Percentiles rank a stretch among this genome's conserved stretches.
Evolutionary conservation across 2,113 vertebrate species (phyloP).

Genomic region (Microcebus griseorufus): DNA sequence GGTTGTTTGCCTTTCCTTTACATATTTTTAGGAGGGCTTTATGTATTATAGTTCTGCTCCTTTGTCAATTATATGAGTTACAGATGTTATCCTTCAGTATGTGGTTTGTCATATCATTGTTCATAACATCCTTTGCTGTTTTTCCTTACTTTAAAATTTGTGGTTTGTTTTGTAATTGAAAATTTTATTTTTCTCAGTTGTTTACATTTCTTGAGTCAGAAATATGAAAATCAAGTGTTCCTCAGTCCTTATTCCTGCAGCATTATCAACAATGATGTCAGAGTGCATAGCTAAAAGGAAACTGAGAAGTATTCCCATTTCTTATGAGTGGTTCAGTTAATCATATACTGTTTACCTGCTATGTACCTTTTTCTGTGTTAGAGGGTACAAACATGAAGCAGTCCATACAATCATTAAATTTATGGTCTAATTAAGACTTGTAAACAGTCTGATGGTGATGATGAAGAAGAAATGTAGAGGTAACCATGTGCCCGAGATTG

Average conservation of each 20-base stretch:
- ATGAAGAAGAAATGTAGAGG: neutral
- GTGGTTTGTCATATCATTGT: neutral
- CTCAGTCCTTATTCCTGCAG: neutral
- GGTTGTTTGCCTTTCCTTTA: neutral
- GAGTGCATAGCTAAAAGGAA: neutral
- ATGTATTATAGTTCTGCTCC: neutral
- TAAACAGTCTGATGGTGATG: neutral
- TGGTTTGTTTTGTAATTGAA: neutral
- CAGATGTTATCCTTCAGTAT: neutral
- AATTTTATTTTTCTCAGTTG: neutral
- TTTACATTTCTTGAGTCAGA: constrained; percentile 7
- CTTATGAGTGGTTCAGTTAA: neutral
- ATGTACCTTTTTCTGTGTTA: neutral
- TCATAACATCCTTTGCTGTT: neutral
- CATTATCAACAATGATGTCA: neutral
- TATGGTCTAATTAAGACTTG: neutral
- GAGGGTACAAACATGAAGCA: neutral
- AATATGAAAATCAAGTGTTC: neutral
- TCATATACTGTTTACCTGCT: neutral
- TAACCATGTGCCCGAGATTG: neutral
- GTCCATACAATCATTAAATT: neutral
- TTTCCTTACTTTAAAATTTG: neutral
- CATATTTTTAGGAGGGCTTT: neutral
- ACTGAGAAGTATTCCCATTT: neutral
- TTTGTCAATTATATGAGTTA: neutral